Evolutionary conservation across 2,888 invertebrate species (phyloP).

Genomic region (Eupithecia centaureata): DNA sequence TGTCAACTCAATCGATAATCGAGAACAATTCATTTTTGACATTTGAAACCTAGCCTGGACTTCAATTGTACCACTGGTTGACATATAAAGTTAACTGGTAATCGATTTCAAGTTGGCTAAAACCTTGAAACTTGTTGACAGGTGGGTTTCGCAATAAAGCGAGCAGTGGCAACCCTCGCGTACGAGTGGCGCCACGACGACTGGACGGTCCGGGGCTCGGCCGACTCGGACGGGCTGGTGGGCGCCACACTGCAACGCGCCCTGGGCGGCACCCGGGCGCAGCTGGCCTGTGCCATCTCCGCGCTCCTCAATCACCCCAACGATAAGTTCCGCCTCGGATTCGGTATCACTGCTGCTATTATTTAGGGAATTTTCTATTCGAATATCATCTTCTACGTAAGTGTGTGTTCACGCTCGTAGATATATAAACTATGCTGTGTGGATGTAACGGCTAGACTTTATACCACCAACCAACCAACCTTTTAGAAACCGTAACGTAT

Average conservation of each 20-base stretch:
- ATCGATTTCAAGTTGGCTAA: too few relatives aligned
- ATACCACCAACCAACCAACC: too few relatives aligned
- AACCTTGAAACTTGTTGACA: constrained; percentile 38
- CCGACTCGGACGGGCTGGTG: constrained; percentile 76
- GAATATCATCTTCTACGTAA: neutral
- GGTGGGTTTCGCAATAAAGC: constrained; percentile 72
- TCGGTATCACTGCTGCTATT: constrained; percentile 72
- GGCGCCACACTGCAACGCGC: constrained; percentile 73
- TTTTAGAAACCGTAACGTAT: neutral
- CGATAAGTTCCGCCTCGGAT: constrained; percentile 77
- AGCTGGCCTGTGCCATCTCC: constrained; percentile 72
- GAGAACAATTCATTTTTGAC: too few relatives aligned
- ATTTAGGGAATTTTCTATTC: constrained; percentile 7
- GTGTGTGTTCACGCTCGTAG: neutral
- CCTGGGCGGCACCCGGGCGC: constrained; percentile 67
- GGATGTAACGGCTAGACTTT: neutral
- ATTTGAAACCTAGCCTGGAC: too few relatives aligned
- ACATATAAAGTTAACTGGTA: too few relatives aligned
- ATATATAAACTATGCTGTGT: neutral
- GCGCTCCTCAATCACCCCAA: constrained; percentile 80
- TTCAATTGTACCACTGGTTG: too few relatives aligned
- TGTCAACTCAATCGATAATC: too few relatives aligned
- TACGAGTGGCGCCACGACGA: constrained; percentile 73
- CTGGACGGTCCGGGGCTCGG: constrained; percentile 74
- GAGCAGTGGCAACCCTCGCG: constrained; percentile 71